Percentiles rank a stretch among this genome's conserved stretches.
phyloP scores from a whole-genome alignment of 2,113 vertebrate species.

The Clarias magur region DNA sequence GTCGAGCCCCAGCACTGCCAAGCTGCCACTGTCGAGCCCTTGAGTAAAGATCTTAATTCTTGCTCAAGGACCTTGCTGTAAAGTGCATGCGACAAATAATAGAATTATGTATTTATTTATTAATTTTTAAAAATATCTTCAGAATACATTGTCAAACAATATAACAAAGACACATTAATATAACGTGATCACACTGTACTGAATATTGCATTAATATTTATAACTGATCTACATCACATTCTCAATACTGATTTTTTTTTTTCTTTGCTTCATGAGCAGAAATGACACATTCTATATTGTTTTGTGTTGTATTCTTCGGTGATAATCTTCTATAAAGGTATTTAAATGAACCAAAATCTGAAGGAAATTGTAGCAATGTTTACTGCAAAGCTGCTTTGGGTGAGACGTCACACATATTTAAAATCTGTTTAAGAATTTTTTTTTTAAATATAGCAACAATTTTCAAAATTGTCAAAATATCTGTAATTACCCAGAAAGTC shows the following conservation, averaged over 20 bases:
- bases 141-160: not conserved
- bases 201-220: not conserved
- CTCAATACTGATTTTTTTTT: not conserved
- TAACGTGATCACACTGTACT: not conserved
- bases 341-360: not conserved
- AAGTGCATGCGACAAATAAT: too few relatives aligned
- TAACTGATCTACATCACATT: not conserved
- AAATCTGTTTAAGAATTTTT: too few relatives aligned
- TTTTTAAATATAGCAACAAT: not conserved
- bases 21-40: too few relatives aligned
- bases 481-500: not conserved
- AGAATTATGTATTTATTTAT: too few relatives aligned
- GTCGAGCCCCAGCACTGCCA: too few relatives aligned
- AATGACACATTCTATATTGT: not conserved
- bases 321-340: not conserved
- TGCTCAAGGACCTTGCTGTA: too few relatives aligned
- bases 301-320: not conserved
- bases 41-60: too few relatives aligned
- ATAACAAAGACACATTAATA: not conserved
- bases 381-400: not conserved
- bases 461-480: not conserved
- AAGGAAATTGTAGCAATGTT: not conserved
- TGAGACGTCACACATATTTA: too few relatives aligned
- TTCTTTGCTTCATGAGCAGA: not conserved
- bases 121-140: too few relatives aligned